Evolutionary conservation across 2,888 invertebrate species (phyloP).

Genomic region (Machimus rusticus): DNA sequence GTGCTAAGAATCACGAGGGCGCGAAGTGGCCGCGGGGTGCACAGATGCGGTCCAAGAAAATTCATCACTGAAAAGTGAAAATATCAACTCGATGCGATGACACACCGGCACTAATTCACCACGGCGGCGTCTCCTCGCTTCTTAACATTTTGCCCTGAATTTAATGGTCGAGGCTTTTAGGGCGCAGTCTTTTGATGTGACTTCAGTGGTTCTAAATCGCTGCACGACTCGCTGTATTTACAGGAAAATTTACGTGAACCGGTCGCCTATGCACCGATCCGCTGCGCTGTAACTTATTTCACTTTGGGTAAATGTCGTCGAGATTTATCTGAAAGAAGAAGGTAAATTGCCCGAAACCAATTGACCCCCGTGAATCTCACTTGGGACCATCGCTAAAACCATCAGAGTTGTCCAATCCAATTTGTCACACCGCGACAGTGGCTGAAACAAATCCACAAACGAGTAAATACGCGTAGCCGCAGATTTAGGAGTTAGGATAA

Average conservation of each 20-base stretch:
- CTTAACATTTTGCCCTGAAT: conserved; percentile 24
- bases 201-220: not conserved
- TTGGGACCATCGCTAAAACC: not conserved
- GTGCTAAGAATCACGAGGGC: not conserved
- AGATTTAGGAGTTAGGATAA: not conserved
- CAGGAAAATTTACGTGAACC: conserved; percentile 17
- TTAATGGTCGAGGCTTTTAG: conserved; percentile 25
- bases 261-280: not conserved
- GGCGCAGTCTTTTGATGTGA: conserved; percentile 26
- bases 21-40: not conserved
- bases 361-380: conserved; percentile 20
- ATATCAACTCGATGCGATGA: conserved; percentile 25
- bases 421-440: conserved; percentile 13
- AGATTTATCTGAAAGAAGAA: conserved; percentile 24
- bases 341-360: conserved; percentile 15
- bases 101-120: conserved; percentile 32
- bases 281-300: not conserved
- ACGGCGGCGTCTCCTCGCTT: not conserved
- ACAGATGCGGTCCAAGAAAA: not conserved
- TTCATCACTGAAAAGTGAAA: conserved; percentile 27
- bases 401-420: not conserved
- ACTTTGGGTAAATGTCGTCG: conserved; percentile 4
- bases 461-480: not conserved
- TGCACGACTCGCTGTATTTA: not conserved
- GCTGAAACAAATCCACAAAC: not conserved